phyloP scores from a whole-genome alignment of 2,797 vertebrate species.

The Acridotheres tristis region DNA sequence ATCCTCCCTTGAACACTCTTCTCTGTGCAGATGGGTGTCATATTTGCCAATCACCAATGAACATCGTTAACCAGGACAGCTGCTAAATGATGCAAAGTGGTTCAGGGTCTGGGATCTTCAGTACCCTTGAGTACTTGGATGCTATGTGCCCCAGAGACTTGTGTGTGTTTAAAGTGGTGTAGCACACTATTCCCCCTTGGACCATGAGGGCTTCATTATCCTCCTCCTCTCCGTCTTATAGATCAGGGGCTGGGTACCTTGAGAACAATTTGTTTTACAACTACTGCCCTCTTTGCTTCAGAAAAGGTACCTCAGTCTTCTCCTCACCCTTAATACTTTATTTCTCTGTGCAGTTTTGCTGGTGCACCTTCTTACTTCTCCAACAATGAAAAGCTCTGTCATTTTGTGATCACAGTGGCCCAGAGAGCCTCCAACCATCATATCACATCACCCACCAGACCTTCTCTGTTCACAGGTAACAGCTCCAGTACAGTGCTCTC shows the following conservation, averaged over 20 bases:
- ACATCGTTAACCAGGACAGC: not conserved
- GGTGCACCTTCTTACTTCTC: accelerated
- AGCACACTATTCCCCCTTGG: not conserved
- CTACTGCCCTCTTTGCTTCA: not conserved
- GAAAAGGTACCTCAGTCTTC: not conserved
- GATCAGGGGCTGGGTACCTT: accelerated
- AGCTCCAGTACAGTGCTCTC: not conserved
- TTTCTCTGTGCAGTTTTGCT: not conserved
- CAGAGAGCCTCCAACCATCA: not conserved
- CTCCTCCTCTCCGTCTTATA: not conserved
- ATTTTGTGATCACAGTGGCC: not conserved
- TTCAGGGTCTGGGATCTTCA: not conserved
- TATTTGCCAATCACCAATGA: too few species aligned
- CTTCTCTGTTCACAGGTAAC: not conserved
- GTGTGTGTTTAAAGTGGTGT: accelerated
- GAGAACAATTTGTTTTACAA: not conserved
- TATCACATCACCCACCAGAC: not conserved
- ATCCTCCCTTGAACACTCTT: not conserved
- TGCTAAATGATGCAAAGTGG: not conserved
- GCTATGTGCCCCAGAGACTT: not conserved
- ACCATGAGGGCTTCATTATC: not conserved
- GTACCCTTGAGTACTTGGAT: not conserved
- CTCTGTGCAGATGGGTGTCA: not conserved
- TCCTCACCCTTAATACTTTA: not conserved
- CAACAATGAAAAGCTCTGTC: accelerated